Conservation (phyloP, 2,113 vertebrate species). For the Rhizomys pruinosus region DNA sequence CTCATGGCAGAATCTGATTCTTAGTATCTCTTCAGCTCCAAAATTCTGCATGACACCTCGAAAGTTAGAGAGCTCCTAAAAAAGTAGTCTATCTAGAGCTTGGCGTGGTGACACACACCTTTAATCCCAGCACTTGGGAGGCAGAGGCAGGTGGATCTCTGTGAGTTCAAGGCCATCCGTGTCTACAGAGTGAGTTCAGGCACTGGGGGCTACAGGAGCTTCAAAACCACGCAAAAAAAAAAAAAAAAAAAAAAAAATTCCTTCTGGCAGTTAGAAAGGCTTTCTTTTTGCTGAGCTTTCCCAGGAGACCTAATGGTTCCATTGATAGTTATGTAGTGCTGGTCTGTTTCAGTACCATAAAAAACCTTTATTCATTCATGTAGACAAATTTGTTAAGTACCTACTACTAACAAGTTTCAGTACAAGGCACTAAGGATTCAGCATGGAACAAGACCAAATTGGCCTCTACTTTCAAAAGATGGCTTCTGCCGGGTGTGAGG, state of each 20-base stretch:
- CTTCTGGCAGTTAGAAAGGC: slow-evolving; percentile 18
- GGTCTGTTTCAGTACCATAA: slow-evolving; percentile 26
- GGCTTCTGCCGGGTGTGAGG: neutral
- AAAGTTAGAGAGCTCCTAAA: slow-evolving; percentile 2
- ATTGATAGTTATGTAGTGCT: slow-evolving; percentile 47
- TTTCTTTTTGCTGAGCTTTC: slow-evolving; percentile 44
- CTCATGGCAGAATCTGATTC: neutral
- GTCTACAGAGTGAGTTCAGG: no score
- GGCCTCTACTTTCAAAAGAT: slow-evolving; percentile 40
- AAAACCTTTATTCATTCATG: slow-evolving; percentile 51
- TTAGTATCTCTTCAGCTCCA: slow-evolving; percentile 48
- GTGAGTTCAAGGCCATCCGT: no score
- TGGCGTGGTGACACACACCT: no score
- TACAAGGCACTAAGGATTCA: neutral
- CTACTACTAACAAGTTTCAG: neutral
- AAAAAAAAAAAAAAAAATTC: neutral
- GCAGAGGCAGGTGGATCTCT: no score
- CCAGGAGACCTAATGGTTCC: neutral
- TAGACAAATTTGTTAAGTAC: slow-evolving; percentile 25
- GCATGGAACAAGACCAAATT: slow-evolving; percentile 21
- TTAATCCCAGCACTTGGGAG: no score
- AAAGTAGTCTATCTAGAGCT: neutral
- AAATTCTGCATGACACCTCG: neutral
- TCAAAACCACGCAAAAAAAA: no score
- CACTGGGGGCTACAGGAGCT: no score